Percentiles rank a stretch among this genome's conserved stretches.
Conservation (phyloP, 2,113 vertebrate species). For the Panthera uncia region DNA sequence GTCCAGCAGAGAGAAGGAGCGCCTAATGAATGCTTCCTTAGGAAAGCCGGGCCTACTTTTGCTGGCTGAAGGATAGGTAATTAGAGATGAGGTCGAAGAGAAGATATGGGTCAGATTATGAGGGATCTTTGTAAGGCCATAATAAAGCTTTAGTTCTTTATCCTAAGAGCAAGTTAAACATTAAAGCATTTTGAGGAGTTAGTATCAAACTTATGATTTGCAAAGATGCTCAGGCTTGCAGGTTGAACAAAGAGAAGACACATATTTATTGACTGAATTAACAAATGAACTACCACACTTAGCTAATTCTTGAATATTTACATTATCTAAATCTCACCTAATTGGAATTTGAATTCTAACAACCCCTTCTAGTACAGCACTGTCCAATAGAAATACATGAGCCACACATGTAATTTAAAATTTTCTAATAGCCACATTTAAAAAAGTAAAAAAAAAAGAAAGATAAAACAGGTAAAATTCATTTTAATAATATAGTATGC, state of each 20-base stretch:
- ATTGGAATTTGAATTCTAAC: conserved; percentile 30
- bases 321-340: not conserved
- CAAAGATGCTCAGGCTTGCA: not conserved
- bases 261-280: not conserved
- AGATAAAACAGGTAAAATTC: not conserved
- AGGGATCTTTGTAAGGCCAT: not conserved
- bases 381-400: not conserved
- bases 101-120: not conserved
- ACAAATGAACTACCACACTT: not conserved
- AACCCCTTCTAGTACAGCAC: not conserved
- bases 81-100: not conserved
- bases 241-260: not conserved
- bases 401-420: not conserved
- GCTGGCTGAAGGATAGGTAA: not conserved
- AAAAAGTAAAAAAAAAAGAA: not conserved
- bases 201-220: not conserved
- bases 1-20: not conserved
- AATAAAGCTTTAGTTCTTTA: conserved; percentile 1
- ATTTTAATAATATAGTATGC: not conserved
- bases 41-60: not conserved
- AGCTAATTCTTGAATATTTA: not conserved
- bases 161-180: not conserved
- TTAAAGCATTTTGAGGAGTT: conserved; percentile 15
- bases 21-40: not conserved
- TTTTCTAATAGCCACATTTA: not conserved